These are phyloP conservation scores for Recurvirostra avosetta DNA, from an alignment of 2,113 vertebrate genomes.

Conservation along the genomic window DNA sequence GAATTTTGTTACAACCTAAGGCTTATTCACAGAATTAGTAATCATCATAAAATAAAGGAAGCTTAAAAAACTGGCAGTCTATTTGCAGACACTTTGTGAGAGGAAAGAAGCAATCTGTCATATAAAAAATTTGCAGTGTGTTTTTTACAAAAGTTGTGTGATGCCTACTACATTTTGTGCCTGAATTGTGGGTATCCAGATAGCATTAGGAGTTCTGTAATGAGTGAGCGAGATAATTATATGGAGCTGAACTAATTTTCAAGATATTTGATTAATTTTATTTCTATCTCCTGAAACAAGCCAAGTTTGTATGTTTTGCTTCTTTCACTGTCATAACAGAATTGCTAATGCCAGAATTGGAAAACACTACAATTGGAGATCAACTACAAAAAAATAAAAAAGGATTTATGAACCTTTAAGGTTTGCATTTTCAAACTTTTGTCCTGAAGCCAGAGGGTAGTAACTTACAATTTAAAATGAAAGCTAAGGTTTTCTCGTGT, in stretches of 20 bases:
- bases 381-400: background rate
- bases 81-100: background rate
- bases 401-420: background rate
- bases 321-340: background rate
- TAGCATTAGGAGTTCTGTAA: background rate
- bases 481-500: background rate
- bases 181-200: background rate
- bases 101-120: background rate
- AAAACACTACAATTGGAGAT: background rate
- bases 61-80: background rate
- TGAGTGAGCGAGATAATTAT: background rate
- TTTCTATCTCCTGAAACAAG: background rate
- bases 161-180: background rate
- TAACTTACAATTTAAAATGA: background rate
- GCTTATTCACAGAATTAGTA: background rate
- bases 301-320: background rate
- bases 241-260: background rate
- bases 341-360: background rate
- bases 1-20: background rate
- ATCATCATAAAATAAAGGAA: background rate
- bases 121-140: background rate
- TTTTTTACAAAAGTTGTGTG: background rate
- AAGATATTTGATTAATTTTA: background rate
- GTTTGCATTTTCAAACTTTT: background rate
- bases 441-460: background rate